Evolutionary conservation across 2,888 invertebrate genomes (phyloP).

Genomic region (Timema cristinae): DNA sequence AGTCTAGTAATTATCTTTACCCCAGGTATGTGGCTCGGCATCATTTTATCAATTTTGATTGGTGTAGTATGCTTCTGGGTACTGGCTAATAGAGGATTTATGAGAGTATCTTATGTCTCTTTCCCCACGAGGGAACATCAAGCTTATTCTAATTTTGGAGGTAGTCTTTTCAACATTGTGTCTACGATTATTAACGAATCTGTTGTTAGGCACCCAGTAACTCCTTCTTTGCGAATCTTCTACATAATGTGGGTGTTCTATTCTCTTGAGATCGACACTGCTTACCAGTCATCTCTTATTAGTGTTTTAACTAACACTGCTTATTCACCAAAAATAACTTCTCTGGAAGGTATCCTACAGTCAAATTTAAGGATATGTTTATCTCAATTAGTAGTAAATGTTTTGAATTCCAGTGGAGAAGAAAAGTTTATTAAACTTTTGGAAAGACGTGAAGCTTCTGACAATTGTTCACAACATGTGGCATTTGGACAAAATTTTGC

Average conservation of each 20-base stretch:
- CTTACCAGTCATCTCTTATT: conserved; percentile 2
- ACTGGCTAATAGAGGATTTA: background rate
- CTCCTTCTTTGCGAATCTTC: background rate
- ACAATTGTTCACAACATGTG: background rate
- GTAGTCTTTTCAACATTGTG: background rate
- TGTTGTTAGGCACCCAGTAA: background rate
- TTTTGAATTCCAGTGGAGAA: conserved; percentile 5
- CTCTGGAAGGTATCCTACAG: background rate
- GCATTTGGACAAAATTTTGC: background rate
- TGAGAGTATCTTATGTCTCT: too few species aligned
- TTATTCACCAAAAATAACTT: background rate
- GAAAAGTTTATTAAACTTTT: background rate
- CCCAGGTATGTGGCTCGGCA: background rate
- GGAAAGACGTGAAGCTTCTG: background rate
- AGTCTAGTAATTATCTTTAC: background rate
- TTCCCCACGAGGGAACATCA: too few species aligned
- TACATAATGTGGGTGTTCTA: conserved; percentile 11
- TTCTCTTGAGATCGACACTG: background rate
- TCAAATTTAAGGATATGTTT: background rate
- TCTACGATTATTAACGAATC: background rate
- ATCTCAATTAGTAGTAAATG: background rate
- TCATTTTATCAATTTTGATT: background rate
- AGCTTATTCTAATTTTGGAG: too few species aligned
- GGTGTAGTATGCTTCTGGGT: background rate
- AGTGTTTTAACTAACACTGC: background rate